Evolutionary conservation across 2,888 invertebrate genomes (phyloP).

Genomic region (Choristoneura rosaceana): DNA sequence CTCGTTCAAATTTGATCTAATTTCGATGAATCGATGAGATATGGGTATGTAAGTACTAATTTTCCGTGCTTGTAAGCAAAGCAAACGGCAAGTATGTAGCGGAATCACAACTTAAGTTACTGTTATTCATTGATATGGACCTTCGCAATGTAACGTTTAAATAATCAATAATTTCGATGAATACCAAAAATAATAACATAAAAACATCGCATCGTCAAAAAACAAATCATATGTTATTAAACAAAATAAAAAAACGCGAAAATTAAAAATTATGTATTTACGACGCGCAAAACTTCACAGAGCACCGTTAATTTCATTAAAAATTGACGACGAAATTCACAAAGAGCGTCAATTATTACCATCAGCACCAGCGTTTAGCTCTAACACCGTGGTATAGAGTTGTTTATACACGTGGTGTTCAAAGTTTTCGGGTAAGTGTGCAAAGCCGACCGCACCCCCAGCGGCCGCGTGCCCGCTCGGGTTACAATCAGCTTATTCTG

Average conservation of each 20-base stretch:
- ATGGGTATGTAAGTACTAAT: too few relatives aligned
- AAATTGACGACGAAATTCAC: slow-evolving; percentile 17
- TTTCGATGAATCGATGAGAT: too few relatives aligned
- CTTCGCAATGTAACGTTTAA: too few relatives aligned
- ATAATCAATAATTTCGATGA: too few relatives aligned
- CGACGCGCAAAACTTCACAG: background rate
- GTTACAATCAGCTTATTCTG: slow-evolving; percentile 31
- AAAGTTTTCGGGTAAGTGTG: background rate
- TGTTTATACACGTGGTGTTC: background rate
- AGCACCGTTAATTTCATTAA: slow-evolving; percentile 24
- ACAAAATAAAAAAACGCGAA: background rate
- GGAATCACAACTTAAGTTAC: too few relatives aligned
- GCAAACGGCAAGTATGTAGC: too few relatives aligned
- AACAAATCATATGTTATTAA: background rate
- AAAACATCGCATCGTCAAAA: background rate
- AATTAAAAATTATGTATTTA: background rate
- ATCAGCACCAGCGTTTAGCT: background rate
- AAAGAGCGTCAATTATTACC: slow-evolving; percentile 15
- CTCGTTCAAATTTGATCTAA: too few relatives aligned
- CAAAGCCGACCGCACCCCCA: slow-evolving; percentile 18
- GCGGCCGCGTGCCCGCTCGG: slow-evolving; percentile 33
- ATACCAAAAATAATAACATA: background rate
- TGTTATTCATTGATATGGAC: too few relatives aligned
- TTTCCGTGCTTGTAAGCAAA: too few relatives aligned
- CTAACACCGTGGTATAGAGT: background rate